These are phyloP conservation scores for Umimayanthus chanpuru DNA, from an alignment of 92 coral and sea anemone genomes.

Conservation along the genomic window DNA sequence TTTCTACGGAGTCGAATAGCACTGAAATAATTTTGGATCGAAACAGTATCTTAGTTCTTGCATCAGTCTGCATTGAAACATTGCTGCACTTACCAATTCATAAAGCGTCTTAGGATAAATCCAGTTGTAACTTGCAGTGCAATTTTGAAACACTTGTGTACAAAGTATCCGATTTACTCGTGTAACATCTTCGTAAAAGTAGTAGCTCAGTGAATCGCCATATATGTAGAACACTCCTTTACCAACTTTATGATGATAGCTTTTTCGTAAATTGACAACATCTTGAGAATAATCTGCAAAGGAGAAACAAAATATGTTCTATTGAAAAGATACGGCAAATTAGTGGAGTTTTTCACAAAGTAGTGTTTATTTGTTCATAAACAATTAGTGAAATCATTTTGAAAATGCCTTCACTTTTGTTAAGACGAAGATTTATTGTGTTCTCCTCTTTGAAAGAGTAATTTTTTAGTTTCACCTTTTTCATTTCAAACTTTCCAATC, in stretches of 20 bases:
- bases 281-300: conserved; percentile 17
- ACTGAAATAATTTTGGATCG: not conserved
- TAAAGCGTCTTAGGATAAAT: conserved; percentile 88
- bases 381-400: too few species aligned
- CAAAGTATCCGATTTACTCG: conserved; percentile 56
- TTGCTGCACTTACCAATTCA: conserved; percentile 55
- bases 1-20: not conserved
- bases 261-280: conserved; percentile 32
- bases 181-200: conserved; percentile 73
- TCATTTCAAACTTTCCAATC: too few species aligned
- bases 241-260: conserved; percentile 54
- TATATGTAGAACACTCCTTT: conserved; percentile 83
- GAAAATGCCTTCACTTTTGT: too few species aligned
- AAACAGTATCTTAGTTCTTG: too few species aligned
- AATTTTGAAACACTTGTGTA: conserved; percentile 55
- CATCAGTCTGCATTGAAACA: too few species aligned
- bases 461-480: too few species aligned
- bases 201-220: conserved; percentile 86
- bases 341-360: too few species aligned
- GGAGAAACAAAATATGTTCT: not conserved
- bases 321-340: too few species aligned
- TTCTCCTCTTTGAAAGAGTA: too few species aligned
- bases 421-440: too few species aligned
- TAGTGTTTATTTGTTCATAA: too few species aligned
- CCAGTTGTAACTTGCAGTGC: conserved; percentile 87